Base-by-base conservation (phyloP, 2,888 invertebrate genomes). In the Trissolcus brochymenae region DNA sequence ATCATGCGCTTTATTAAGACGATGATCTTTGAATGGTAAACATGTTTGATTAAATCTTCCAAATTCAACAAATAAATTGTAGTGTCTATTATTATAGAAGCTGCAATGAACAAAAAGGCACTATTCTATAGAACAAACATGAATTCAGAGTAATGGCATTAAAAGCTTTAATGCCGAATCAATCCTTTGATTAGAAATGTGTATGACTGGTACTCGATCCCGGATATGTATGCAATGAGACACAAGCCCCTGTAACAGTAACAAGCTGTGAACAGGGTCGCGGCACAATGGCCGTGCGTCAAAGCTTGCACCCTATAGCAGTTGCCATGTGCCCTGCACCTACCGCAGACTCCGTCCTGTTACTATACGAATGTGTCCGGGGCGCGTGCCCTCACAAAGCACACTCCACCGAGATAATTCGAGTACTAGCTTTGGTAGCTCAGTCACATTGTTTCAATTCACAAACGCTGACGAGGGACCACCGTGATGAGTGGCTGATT, bases 321-420 rank as follows among this genome's bases (percentile, higher is more conserved):
- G n/a, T n/a, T 29, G 29, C 29, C 29, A 29, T 53, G 66, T 64
- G 64, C 70, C 65, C 79, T 76, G 70, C 83, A 84, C 85, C 86
- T 85, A 85, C 84, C 86, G 84, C 84, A 85, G 84, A 80, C 80
- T 78, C 76, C 79, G 80, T 74, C 79, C 78, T 81, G 82, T 78
- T 74, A 79, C 84, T 81, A 81, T 61, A 60, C 74, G 79, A 76
- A 71, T 76, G 72, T 79, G 82, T 76, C 78, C 80, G 61, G 85
- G 87, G 84, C 86, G 85, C 87, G 87, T 87, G 87, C 84, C 85
- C 86, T 86, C 84, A 87, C 87, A 87, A 87, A 87, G 84, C 85
- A 79, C 86, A 83, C 87, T 87, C 82, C 78, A 83, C 50, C 60
- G 81, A 82, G 85, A 87, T 87, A 86, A 86, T 86, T 87, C 86